Conservation (phyloP, 2,113 vertebrate genomes). For the Fulica atra region DNA sequence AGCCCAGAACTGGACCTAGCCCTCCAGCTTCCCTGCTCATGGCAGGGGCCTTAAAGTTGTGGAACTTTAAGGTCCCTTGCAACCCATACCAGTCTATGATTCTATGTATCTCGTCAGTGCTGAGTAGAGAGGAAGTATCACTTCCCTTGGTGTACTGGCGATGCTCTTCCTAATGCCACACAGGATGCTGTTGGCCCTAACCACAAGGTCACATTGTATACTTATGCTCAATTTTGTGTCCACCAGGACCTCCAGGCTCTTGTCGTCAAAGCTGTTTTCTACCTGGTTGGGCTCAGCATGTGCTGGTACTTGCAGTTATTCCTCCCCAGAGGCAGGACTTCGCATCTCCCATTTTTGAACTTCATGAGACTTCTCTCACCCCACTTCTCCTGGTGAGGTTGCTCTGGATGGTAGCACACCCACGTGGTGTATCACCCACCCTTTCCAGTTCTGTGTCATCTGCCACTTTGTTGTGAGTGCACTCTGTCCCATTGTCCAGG, state of each 20-base stretch:
- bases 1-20: not conserved
- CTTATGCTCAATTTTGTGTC: not conserved
- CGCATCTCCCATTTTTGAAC: not conserved
- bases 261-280: not conserved
- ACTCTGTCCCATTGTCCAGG: not conserved
- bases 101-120: not conserved
- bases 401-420: not conserved
- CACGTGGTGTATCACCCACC: not conserved
- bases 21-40: too few species aligned
- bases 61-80: too few species aligned
- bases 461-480: not conserved
- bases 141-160: not conserved
- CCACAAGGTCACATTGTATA: fast-evolving
- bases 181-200: not conserved
- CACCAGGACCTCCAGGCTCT: not conserved
- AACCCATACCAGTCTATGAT: too few species aligned
- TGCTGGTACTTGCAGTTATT: not conserved
- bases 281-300: not conserved
- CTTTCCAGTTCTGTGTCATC: not conserved
- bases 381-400: not conserved
- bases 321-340: not conserved
- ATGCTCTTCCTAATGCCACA: not conserved
- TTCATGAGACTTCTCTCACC: not conserved
- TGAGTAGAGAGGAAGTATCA: not conserved
- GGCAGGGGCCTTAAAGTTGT: too few species aligned